Conservation (phyloP, 2,888 invertebrate species). For the Agapostemon virescens region DNA sequence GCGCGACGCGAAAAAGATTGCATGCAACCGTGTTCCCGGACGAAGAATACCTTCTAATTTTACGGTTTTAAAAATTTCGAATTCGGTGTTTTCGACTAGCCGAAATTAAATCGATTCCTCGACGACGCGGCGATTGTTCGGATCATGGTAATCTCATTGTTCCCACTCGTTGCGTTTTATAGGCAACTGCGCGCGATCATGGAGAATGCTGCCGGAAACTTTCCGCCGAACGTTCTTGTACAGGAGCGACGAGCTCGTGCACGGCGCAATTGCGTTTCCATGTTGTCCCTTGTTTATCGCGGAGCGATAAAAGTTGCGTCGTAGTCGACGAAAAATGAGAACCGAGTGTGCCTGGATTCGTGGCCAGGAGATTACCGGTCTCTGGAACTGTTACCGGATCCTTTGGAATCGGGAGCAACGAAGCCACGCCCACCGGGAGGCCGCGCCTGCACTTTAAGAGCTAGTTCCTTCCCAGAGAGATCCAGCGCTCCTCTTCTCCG, state of each 20-base stretch:
- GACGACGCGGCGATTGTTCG: not conserved
- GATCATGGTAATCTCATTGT: not conserved
- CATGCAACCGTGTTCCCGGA: too few species aligned
- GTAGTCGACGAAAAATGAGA: not conserved
- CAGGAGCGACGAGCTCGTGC: not conserved
- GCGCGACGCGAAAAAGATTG: too few species aligned
- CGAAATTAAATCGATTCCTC: constrained; percentile 9
- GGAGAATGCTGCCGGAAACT: constrained; percentile 11
- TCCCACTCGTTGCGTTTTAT: constrained; percentile 14
- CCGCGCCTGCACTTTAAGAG: not conserved
- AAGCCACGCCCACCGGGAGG: not conserved
- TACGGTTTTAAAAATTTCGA: too few species aligned
- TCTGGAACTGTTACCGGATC: not conserved
- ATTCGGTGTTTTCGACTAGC: too few species aligned
- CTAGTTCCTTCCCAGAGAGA: not conserved
- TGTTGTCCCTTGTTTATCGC: not conserved
- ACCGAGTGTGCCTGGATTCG: not conserved
- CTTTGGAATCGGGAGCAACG: not conserved
- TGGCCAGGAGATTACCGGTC: not conserved
- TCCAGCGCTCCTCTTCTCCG: too few species aligned
- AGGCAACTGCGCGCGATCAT: constrained; percentile 18
- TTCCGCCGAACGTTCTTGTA: not conserved
- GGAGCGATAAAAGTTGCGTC: not conserved
- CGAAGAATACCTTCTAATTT: too few species aligned
- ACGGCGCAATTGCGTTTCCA: not conserved